phyloP scores from a whole-genome alignment of 2,888 invertebrate genomes.

The Bedellia somnulentella region DNA sequence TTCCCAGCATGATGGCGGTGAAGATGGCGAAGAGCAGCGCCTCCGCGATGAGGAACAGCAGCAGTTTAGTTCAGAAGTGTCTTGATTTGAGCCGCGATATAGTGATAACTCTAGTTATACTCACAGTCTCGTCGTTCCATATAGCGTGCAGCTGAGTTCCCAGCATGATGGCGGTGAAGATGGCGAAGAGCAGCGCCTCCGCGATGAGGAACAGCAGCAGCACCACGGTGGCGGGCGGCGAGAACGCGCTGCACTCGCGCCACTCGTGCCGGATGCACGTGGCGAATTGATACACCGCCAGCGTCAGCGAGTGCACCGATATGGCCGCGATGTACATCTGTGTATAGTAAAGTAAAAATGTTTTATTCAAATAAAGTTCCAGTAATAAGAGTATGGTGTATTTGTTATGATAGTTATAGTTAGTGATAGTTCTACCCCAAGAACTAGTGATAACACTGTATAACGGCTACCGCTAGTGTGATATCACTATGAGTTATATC shows the following conservation, averaged over 20 bases:
- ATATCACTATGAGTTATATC: too few relatives aligned
- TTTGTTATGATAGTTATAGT: too few relatives aligned
- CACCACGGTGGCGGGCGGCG: slow-evolving; percentile 95
- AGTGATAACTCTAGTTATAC: too few relatives aligned
- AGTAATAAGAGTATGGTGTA: too few relatives aligned
- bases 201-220: slow-evolving; percentile 88
- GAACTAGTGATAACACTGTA: too few relatives aligned
- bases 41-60: slow-evolving; percentile 91
- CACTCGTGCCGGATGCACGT: slow-evolving; percentile 92
- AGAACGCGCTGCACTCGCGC: slow-evolving; percentile 91
- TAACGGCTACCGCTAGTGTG: too few relatives aligned
- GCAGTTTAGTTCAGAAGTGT: too few relatives aligned
- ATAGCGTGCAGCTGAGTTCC: slow-evolving; percentile 96
- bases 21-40: slow-evolving; percentile 96
- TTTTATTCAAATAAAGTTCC: too few relatives aligned
- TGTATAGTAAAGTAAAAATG: too few relatives aligned
- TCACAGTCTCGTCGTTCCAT: slow-evolving; percentile 98
- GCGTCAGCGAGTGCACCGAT: slow-evolving; percentile 89
- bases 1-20: slow-evolving; percentile 95
- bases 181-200: slow-evolving; percentile 93
- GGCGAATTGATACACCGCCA: slow-evolving; percentile 92
- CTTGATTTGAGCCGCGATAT: too few relatives aligned
- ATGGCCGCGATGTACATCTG: slow-evolving; percentile 98
- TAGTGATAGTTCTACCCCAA: too few relatives aligned
- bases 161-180: slow-evolving; percentile 97